Percentiles rank a stretch among this genome's conserved stretches.
phyloP scores from a whole-genome alignment of 2,888 invertebrate species.

The Cryptus viduatorius region DNA sequence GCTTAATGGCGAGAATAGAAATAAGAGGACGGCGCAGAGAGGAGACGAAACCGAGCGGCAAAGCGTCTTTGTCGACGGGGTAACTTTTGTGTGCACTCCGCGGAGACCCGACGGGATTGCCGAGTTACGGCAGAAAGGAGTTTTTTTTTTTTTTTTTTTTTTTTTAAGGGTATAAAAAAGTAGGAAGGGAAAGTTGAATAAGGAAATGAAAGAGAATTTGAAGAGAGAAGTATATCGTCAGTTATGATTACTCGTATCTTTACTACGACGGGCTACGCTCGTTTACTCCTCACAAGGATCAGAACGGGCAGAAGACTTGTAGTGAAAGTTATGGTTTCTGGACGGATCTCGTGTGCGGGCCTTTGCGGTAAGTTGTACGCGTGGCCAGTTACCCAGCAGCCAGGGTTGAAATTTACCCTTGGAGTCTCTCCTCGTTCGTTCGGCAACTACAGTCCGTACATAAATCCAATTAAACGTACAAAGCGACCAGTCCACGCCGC shows the following conservation, averaged over 20 bases:
- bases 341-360: slow-evolving; percentile 45
- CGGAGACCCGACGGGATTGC: not conserved
- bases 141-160: no score
- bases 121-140: not conserved
- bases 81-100: slow-evolving; percentile 31
- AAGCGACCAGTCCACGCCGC: slow-evolving; percentile 78
- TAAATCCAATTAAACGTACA: slow-evolving; percentile 83
- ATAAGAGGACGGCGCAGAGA: slow-evolving; percentile 26
- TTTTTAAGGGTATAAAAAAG: not conserved
- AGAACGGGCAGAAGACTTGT: no score
- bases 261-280: no score
- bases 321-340: slow-evolving; percentile 34
- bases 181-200: not conserved
- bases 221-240: not conserved
- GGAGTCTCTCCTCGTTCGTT: slow-evolving; percentile 53
- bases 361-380: slow-evolving; percentile 49
- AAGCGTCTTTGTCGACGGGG: slow-evolving; percentile 2
- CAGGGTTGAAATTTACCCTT: slow-evolving; percentile 45
- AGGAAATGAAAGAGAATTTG: not conserved
- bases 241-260: slow-evolving; percentile 10
- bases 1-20: slow-evolving; percentile 57
- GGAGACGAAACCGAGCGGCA: not conserved
- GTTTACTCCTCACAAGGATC: no score
- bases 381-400: slow-evolving; percentile 7
- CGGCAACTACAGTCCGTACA: slow-evolving; percentile 74